phyloP scores from a whole-genome alignment of 2,113 vertebrate genomes.

The Pluvialis apricaria region DNA sequence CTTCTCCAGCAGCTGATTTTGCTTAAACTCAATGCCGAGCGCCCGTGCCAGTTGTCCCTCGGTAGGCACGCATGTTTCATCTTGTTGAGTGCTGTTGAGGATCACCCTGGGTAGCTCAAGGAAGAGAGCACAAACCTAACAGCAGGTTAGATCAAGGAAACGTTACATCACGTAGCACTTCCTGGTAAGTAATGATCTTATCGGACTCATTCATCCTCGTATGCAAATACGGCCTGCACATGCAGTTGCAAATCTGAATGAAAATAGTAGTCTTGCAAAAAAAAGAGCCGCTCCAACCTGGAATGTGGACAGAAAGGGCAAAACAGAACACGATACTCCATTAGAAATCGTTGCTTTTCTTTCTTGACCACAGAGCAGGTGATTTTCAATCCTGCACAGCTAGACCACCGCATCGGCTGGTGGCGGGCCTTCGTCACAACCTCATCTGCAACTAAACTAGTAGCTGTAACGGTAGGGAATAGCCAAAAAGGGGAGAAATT shows the following conservation, averaged over 20 bases:
- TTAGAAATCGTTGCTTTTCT: not conserved
- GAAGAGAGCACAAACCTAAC: not conserved
- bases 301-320: not conserved
- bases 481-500: not conserved
- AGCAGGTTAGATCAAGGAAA: conserved; percentile 53
- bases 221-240: conserved; percentile 35
- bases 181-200: conserved; percentile 33
- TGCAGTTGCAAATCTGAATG: not conserved
- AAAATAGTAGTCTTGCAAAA: not conserved
- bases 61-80: not conserved
- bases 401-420: not conserved
- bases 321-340: not conserved
- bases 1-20: not conserved
- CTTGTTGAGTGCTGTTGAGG: not conserved
- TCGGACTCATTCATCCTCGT: conserved; percentile 4
- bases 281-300: not conserved
- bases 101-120: not conserved
- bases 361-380: not conserved
- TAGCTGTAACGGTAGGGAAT: not conserved
- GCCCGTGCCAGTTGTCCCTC: not conserved
- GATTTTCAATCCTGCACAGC: not conserved
- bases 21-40: not conserved
- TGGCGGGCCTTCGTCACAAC: not conserved
- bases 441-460: not conserved
- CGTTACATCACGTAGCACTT: conserved; percentile 41